These are phyloP conservation scores for Arenicola marina DNA, from an alignment of 2,888 invertebrate genomes.

Conservation along the genomic window DNA sequence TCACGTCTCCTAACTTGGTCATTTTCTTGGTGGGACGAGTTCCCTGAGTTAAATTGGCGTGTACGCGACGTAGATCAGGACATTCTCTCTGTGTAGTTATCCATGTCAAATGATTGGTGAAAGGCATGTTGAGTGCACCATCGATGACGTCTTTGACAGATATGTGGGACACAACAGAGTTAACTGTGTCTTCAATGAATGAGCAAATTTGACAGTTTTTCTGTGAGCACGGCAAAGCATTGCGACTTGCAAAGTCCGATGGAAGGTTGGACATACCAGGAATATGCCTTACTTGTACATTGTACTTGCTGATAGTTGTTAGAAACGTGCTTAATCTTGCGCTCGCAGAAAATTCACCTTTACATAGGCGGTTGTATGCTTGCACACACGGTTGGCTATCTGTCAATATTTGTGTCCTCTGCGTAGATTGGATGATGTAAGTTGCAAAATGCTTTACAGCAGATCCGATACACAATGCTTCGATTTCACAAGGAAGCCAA, in stretches of 20 bases:
- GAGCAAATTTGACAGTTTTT: conserved; percentile 1
- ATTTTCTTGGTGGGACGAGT: conserved; percentile 8
- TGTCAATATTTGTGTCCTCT: neutral
- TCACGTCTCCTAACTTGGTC: conserved; percentile 4
- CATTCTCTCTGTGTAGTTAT: conserved; percentile 7
- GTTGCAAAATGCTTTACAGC: conserved; percentile 12
- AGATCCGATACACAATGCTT: conserved; percentile 11
- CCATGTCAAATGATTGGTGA: conserved; percentile 7
- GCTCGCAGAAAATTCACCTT: conserved; percentile 10
- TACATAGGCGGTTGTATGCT: conserved; percentile 3
- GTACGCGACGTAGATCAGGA: conserved; percentile 6
- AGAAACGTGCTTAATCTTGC: conserved; percentile 11
- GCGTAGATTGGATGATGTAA: conserved; percentile 4
- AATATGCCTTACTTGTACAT: conserved; percentile 3
- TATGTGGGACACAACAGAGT: neutral
- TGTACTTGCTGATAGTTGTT: conserved; percentile 7
- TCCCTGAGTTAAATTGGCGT: conserved; percentile 12
- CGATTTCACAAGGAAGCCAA: conserved; percentile 15
- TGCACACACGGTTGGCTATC: conserved; percentile 14
- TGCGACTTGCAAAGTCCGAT: conserved; percentile 10
- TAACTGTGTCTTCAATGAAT: neutral
- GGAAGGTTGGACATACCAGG: conserved; percentile 10
- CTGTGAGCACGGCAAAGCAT: conserved; percentile 1
- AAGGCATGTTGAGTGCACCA: conserved; percentile 6
- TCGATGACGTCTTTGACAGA: neutral